Base-by-base conservation (phyloP, 64 coral and sea anemone genomes). In the Actinia tenebrosa region DNA sequence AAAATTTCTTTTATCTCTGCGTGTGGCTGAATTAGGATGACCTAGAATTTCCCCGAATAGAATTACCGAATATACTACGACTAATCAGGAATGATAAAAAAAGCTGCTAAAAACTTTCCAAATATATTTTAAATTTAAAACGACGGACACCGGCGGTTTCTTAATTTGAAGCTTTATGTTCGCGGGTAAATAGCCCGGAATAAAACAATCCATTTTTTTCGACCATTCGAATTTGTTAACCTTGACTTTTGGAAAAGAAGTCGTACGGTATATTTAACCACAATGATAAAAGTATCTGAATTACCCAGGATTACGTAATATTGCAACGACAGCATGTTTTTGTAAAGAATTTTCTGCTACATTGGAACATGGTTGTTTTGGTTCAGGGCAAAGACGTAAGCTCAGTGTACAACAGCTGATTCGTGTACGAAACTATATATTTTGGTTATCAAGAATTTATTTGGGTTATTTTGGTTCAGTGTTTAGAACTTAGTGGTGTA, bases 171-270 rank as follows among this genome's bases (percentile, higher is more conserved):
- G 13, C 11, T 42, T 75, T 14, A 75, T 75, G 43, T 75, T 75
- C 5, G 69, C 11, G 1, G 22, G 22, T 5, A 69, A 69, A 5
- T 69, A 25, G 64, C 2, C 47, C 47, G 47, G 47, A 50, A 50
- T 23, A 3, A 9, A 27, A 27, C 15, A 0, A 14, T 75, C 3
- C n/a, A 75, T 26, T 75, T 25, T 75, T 10, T 11, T 14, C 25
- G 8, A 75, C 69, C 69, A 16, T 26, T 75, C n/a, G n/a, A 75
- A 75, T 75, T 75, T 75, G 69, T 42, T 75, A 42, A 75, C 69
- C 69, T 75, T 75, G 69, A 75, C 69, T 30, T 75, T 30, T 20
- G 22, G 63, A 66, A 66, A 23, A 66, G 10, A 66, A 22, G 1
- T n/a, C 20, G n/a, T 9, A 30, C n/a, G 7, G n/a, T 43, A 23